Evolutionary conservation across 2,113 vertebrate genomes (phyloP).

Genomic region (Hippotragus niger): DNA sequence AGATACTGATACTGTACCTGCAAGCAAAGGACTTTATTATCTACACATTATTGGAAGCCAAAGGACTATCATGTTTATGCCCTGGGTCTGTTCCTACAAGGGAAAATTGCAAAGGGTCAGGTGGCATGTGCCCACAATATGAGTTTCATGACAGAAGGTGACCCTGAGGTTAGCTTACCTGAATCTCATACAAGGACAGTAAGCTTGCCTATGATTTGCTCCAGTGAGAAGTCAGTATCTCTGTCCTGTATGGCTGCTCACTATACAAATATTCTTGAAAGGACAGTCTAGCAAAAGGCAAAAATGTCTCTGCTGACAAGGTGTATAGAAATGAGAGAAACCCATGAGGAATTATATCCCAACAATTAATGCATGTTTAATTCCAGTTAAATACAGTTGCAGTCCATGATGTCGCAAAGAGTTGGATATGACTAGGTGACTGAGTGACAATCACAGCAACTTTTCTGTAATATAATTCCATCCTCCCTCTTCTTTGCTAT

Average conservation of each 20-base stretch:
- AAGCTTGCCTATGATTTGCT: neutral
- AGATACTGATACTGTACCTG: neutral
- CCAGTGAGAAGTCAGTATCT: neutral
- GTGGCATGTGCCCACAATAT: neutral
- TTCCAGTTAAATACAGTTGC: neutral
- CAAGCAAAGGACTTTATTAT: neutral
- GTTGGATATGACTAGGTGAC: neutral
- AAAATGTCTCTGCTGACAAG: neutral
- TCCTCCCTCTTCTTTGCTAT: neutral
- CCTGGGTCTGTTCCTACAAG: neutral
- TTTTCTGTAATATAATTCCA: neutral
- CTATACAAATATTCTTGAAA: neutral
- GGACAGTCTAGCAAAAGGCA: neutral
- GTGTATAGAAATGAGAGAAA: neutral
- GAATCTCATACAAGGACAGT: neutral
- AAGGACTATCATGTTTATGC: neutral
- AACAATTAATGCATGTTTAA: neutral
- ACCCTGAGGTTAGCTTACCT: neutral
- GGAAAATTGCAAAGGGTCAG: neutral
- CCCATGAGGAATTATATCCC: neutral
- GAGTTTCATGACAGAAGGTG: neutral
- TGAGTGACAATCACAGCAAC: neutral
- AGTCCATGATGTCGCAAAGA: neutral
- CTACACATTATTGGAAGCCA: neutral
- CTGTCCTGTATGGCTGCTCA: neutral